These are phyloP conservation scores for Myxocyprinus asiaticus DNA, from an alignment of 2,113 vertebrate species.

Conservation along the genomic window DNA sequence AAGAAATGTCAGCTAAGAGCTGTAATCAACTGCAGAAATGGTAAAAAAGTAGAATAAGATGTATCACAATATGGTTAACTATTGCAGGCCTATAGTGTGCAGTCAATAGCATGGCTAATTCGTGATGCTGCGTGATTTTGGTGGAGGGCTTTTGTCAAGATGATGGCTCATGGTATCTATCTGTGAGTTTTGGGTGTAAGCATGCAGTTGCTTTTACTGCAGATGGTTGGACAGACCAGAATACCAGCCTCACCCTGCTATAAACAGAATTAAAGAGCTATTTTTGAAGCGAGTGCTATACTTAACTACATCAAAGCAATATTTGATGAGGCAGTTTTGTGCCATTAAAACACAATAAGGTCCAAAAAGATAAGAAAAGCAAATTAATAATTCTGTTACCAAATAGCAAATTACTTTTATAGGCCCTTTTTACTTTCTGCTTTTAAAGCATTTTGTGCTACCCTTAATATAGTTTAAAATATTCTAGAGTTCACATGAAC, in stretches of 20 bases:
- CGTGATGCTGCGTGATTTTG: neutral
- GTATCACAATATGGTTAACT: neutral
- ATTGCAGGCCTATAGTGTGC: too few relatives aligned
- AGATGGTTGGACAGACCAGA: neutral
- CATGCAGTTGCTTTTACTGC: neutral
- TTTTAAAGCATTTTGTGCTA: too few relatives aligned
- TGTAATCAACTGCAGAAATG: neutral
- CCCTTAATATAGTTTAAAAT: too few relatives aligned
- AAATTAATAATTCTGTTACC: too few relatives aligned
- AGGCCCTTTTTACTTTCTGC: too few relatives aligned
- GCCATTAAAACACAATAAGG: too few relatives aligned
- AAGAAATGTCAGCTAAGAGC: neutral
- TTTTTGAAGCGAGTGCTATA: neutral
- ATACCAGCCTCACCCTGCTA: neutral
- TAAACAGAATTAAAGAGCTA: neutral
- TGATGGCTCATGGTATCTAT: neutral
- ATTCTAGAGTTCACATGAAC: too few relatives aligned
- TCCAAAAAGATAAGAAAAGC: too few relatives aligned
- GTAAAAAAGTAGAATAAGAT: neutral
- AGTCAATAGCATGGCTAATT: too few relatives aligned
- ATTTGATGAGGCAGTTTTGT: too few relatives aligned
- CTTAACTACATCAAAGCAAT: neutral
- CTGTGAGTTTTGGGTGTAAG: neutral
- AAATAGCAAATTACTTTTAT: too few relatives aligned
- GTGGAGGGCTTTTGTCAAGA: too few relatives aligned